Percentiles rank a stretch among this genome's conserved stretches.
Evolutionary conservation across 2,888 invertebrate species (phyloP).

Genomic region (Sepiola atlantica): DNA sequence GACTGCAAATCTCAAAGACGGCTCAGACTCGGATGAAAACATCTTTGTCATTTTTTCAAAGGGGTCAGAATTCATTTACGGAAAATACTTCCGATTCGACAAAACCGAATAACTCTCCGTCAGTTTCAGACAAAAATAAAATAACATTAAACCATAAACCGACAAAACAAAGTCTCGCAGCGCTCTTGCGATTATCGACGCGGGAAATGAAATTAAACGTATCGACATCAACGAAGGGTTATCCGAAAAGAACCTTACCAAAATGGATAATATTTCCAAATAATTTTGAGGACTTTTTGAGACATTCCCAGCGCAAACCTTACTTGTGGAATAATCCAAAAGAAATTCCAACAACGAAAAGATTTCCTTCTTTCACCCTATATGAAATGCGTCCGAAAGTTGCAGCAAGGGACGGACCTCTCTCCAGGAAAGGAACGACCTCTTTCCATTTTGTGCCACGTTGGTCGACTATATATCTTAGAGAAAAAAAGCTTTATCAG

Average conservation of each 20-base stretch:
- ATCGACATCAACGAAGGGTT: not conserved
- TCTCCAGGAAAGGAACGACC: not conserved
- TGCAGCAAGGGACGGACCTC: not conserved
- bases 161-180: not conserved
- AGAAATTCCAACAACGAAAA: not conserved
- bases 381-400: not conserved
- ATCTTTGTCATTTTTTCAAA: not conserved
- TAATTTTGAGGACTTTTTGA: slow-evolving; percentile 6
- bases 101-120: not conserved
- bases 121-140: not conserved
- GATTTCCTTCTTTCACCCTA: not conserved
- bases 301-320: not conserved
- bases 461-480: not conserved
- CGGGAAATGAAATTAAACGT: not conserved
- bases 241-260: slow-evolving; percentile 24
- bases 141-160: not conserved
- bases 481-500: not conserved
- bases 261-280: slow-evolving; percentile 14
- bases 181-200: not conserved
- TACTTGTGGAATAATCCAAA: not conserved
- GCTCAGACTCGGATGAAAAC: not conserved
- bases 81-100: not conserved
- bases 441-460: not conserved
- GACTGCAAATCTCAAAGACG: not conserved
- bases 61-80: not conserved